Evolutionary conservation across 2,888 invertebrate species (phyloP).

Genomic region (Aplocera efformata): DNA sequence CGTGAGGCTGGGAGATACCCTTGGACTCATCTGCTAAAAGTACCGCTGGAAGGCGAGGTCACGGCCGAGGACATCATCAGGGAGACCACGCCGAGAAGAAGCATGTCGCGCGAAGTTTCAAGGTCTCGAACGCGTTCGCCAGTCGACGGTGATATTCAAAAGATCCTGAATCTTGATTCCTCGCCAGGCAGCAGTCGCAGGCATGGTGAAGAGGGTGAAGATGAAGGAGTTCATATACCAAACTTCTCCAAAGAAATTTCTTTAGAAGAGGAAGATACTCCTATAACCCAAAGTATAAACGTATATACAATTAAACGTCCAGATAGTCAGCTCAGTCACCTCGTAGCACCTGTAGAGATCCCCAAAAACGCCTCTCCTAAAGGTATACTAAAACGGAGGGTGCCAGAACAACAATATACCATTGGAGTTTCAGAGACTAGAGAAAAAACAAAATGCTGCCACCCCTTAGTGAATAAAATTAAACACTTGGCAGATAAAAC

Average conservation of each 20-base stretch:
- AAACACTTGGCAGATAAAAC: conserved; percentile 83
- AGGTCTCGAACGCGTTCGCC: conserved; percentile 71
- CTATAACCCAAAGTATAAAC: conserved; percentile 39
- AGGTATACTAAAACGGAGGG: conserved; percentile 76
- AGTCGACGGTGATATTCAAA: conserved; percentile 56
- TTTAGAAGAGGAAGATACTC: conserved; percentile 71
- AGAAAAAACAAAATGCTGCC: conserved; percentile 79
- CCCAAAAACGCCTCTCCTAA: conserved; percentile 72
- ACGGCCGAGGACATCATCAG: conserved; percentile 75
- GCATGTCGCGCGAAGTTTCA: conserved; percentile 72
- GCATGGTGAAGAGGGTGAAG: conserved; percentile 69
- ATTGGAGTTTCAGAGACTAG: conserved; percentile 68
- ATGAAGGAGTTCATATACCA: conserved; percentile 70
- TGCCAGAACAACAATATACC: conserved; percentile 61
- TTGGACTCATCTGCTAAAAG: conserved; percentile 89
- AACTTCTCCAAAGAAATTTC: conserved; percentile 75
- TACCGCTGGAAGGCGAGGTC: conserved; percentile 75
- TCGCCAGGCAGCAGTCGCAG: conserved; percentile 76
- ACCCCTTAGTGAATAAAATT: conserved; percentile 83
- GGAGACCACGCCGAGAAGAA: conserved; percentile 68
- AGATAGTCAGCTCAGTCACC: conserved; percentile 46
- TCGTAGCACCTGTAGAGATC: conserved; percentile 54
- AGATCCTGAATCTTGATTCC: conserved; percentile 69
- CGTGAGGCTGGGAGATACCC: conserved; percentile 88
- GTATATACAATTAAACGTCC: conserved; percentile 50